Conservation (phyloP, 2,797 vertebrate genomes). For the Todus mexicanus region DNA sequence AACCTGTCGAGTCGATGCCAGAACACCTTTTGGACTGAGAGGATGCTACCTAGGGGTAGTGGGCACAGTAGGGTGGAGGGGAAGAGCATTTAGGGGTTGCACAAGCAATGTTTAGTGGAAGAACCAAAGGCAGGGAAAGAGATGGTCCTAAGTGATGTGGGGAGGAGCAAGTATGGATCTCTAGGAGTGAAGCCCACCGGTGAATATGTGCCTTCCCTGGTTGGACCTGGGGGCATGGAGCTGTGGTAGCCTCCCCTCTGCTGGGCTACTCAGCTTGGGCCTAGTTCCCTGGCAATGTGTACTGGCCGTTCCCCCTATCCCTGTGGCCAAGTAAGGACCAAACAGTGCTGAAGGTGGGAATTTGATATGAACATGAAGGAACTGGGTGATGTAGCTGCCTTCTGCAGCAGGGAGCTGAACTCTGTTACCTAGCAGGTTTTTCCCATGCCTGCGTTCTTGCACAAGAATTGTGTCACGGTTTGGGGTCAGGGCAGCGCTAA, state of each 20-base stretch:
- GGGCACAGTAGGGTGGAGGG: not conserved
- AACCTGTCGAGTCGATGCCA: not conserved
- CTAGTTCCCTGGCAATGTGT: not conserved
- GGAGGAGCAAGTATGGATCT: not conserved
- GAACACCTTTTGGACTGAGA: not conserved
- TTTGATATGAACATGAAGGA: not conserved
- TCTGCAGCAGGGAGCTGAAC: not conserved
- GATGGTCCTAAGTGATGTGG: not conserved
- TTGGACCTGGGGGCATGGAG: not conserved
- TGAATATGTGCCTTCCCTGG: not conserved
- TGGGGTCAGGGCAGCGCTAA: too few species aligned
- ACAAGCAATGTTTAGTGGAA: not conserved
- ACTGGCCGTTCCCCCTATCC: not conserved
- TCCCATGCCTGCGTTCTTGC: not conserved
- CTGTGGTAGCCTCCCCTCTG: not conserved
- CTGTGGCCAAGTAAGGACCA: not conserved
- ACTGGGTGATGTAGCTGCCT: not conserved
- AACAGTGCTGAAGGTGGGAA: not conserved
- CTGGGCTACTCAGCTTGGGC: not conserved
- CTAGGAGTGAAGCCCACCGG: not conserved
- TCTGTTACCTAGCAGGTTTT: not conserved
- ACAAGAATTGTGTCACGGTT: too few species aligned
- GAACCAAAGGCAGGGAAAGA: not conserved
- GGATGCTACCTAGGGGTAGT: not conserved
- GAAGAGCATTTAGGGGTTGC: not conserved